Conservation (phyloP, 2,113 vertebrate species). For the Chinchilla lanigera region DNA sequence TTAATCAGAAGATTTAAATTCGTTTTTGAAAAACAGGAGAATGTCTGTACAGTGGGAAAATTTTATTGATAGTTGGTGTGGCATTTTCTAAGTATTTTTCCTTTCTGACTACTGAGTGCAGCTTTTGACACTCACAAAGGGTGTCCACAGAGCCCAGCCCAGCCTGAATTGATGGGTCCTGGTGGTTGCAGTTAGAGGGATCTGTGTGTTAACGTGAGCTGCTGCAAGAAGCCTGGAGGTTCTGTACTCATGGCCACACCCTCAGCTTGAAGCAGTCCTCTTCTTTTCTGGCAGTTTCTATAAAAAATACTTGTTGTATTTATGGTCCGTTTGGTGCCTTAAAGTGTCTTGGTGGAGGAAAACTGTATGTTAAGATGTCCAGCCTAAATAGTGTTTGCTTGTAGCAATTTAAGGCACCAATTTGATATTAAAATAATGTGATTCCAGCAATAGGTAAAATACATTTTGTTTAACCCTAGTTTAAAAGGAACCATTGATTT, state of each 20-base stretch:
- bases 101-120: background rate
- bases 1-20: conserved; percentile 64
- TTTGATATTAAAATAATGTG: conserved; percentile 60
- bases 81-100: conserved; percentile 76
- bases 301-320: conserved; percentile 88
- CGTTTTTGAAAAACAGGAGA: conserved; percentile 70
- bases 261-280: conserved; percentile 79
- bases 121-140: conserved; percentile 80
- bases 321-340: conserved; percentile 87
- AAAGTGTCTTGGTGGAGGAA: conserved; percentile 90
- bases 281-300: conserved; percentile 89
- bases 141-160: conserved; percentile 63
- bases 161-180: conserved; percentile 88
- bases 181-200: conserved; percentile 86
- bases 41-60: conserved; percentile 83
- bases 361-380: conserved; percentile 77
- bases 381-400: conserved; percentile 71
- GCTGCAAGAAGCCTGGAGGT: conserved; percentile 89
- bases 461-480: background rate
- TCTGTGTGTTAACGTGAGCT: conserved; percentile 87
- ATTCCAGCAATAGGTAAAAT: conserved; percentile 35
- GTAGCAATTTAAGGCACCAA: conserved; percentile 49
- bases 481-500: conserved; percentile 9
- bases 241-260: conserved; percentile 85
- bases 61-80: conserved; percentile 88